A percentile compares a stretch with the other conserved stretches of the same genome.
Evolutionary conservation across 1,140 invertebrate genomes (phyloP).

Genomic region (Drosophila neocordata): DNA sequence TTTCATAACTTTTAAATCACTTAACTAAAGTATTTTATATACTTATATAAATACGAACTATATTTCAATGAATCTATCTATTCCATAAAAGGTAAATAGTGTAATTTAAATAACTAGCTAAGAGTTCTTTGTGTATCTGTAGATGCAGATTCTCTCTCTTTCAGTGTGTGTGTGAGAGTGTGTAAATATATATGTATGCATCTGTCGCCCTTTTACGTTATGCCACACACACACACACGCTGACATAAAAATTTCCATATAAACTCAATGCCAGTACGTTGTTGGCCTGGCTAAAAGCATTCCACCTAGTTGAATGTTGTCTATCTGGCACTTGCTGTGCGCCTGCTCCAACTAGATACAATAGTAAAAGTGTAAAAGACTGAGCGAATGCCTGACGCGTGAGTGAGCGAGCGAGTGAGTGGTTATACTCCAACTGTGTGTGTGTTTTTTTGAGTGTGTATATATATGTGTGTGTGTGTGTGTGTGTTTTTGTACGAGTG

Average conservation of each 20-base stretch:
- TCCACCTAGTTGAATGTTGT: conserved; percentile 19
- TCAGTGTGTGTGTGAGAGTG: background rate
- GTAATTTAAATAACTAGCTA: background rate
- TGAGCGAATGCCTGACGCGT: conserved; percentile 31
- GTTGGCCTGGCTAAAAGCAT: conserved; percentile 56
- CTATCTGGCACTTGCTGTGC: conserved; percentile 65
- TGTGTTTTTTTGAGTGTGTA: background rate
- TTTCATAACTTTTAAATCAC: no score
- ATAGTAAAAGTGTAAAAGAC: conserved; percentile 77
- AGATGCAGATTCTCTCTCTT: background rate
- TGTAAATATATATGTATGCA: background rate
- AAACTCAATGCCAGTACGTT: conserved; percentile 40
- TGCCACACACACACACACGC: background rate
- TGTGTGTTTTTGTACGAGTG: conserved; percentile 37
- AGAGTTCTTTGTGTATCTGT: background rate
- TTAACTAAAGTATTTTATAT: no score
- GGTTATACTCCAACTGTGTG: background rate
- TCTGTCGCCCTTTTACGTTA: background rate
- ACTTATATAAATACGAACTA: no score
- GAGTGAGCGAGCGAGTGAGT: conserved; percentile 23
- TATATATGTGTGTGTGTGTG: conserved; percentile 16
- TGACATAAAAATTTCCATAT: conserved; percentile 1
- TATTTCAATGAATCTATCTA: background rate
- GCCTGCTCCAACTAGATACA: conserved; percentile 82
- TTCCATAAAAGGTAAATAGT: background rate